Percentiles rank a stretch among this genome's conserved stretches.
Evolutionary conservation across 2,113 vertebrate species (phyloP).

Genomic region (Oreocharis arfaki): DNA sequence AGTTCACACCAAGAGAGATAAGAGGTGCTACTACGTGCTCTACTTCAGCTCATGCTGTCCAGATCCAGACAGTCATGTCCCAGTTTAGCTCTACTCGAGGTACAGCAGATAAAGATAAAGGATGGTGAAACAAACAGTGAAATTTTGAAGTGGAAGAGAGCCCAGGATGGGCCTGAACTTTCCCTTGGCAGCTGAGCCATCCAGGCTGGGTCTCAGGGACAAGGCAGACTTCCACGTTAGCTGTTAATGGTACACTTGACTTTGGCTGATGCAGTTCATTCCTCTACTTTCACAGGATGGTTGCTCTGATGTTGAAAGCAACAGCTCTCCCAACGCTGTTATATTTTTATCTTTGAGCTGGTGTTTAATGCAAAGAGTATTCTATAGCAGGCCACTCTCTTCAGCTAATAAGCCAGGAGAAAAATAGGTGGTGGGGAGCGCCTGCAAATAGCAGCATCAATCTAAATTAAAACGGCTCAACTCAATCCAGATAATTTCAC

Average conservation of each 20-base stretch:
- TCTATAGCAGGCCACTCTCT: background rate
- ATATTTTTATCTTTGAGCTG: background rate
- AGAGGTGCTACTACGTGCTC: background rate
- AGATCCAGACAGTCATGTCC: background rate
- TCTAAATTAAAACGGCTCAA: conserved; percentile 1
- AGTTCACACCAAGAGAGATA: background rate
- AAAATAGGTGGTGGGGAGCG: background rate
- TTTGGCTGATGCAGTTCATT: background rate
- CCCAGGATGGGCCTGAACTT: rapidly evolving
- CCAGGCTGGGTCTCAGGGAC: no score
- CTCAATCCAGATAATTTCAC: background rate
- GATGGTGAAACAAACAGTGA: background rate
- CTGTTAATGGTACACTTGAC: background rate
- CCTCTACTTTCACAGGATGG: background rate
- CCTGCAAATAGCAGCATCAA: background rate
- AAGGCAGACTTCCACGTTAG: background rate
- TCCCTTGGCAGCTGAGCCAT: background rate
- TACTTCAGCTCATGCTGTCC: background rate
- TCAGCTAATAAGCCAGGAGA: background rate
- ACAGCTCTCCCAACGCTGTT: background rate
- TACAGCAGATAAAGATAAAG: background rate
- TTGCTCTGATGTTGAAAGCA: background rate
- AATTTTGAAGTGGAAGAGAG: background rate
- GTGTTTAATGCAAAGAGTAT: background rate
- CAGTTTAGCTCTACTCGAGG: rapidly evolving